These are phyloP conservation scores for Procavia capensis DNA, from an alignment of 2,113 vertebrate genomes.

Conservation along the genomic window DNA sequence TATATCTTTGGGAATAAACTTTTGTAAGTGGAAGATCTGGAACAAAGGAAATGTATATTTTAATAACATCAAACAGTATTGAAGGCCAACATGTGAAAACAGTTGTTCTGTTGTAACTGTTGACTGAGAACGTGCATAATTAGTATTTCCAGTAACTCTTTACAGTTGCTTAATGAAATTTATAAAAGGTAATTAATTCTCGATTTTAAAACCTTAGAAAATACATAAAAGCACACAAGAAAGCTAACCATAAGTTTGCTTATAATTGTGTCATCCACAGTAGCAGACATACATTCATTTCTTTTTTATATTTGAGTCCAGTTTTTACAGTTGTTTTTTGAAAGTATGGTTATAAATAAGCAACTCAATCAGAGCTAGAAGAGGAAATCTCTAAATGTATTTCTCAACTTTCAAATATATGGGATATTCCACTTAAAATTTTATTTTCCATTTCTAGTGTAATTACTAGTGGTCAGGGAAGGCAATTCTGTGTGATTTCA, in stretches of 20 bases:
- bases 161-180: background rate
- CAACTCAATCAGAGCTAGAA: background rate
- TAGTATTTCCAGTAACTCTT: slow-evolving; percentile 24
- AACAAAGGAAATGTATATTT: slow-evolving; percentile 36
- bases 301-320: background rate
- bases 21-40: background rate
- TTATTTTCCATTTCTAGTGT: slow-evolving; percentile 10
- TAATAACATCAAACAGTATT: background rate
- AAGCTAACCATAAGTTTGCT: background rate
- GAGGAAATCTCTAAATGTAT: background rate
- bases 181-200: background rate
- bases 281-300: background rate
- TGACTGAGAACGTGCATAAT: background rate
- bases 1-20: background rate
- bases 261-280: background rate
- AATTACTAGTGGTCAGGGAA: background rate
- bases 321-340: background rate
- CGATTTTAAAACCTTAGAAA: background rate
- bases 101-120: background rate
- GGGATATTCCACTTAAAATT: background rate
- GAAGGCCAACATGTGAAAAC: background rate
- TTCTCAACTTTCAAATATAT: background rate
- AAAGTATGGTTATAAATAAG: background rate
- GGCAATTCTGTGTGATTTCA: background rate
- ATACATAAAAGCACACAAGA: slow-evolving; percentile 25